Evolutionary conservation across 2,888 invertebrate genomes (phyloP).

Genomic region (Mesorhabditis belari): DNA sequence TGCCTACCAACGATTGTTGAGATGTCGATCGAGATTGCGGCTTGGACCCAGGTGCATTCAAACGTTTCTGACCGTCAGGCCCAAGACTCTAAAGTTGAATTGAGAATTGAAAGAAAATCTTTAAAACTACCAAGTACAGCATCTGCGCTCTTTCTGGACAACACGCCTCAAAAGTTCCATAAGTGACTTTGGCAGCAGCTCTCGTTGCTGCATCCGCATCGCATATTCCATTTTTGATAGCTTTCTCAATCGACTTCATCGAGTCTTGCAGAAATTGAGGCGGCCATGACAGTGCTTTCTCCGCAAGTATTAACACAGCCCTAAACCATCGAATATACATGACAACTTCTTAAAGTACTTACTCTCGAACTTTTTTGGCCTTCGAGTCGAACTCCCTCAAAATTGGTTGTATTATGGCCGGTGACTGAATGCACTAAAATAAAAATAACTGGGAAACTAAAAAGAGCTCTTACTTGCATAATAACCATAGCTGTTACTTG

Average conservation of each 20-base stretch:
- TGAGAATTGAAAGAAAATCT: neutral
- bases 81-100: neutral
- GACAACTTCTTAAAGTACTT: neutral
- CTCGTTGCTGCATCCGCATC: neutral
- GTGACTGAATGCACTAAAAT: neutral
- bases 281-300: neutral
- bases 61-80: neutral
- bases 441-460: too few species aligned
- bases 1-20: neutral
- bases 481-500: neutral
- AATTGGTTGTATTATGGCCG: neutral
- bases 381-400: neutral
- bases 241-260: neutral
- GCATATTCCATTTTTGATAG: neutral
- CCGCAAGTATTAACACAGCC: neutral
- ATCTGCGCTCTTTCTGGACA: neutral
- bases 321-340: neutral
- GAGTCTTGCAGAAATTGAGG: neutral
- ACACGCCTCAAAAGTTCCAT: neutral
- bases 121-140: neutral
- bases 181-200: neutral
- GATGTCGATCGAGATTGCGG: neutral
- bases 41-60: neutral
- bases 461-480: too few species aligned
- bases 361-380: neutral